Conservation (phyloP, 1,140 invertebrate species). For the Drosophila mojavensis region DNA sequence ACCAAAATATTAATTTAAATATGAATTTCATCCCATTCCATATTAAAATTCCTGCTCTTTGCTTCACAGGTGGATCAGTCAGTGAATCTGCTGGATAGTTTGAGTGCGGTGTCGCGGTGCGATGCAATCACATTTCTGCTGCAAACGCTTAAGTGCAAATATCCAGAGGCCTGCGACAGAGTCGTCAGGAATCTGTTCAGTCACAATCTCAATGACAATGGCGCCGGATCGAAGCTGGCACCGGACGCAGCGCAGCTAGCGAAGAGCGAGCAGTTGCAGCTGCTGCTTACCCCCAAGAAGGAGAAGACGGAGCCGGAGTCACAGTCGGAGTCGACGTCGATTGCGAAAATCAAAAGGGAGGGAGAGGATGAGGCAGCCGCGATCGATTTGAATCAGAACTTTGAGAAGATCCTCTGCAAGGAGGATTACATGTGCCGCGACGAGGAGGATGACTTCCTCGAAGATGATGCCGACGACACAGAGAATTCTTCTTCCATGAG, state of each 20-base stretch:
- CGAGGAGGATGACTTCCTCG: slow-evolving; percentile 73
- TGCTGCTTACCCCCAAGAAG: slow-evolving; percentile 61
- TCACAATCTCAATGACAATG: slow-evolving; percentile 69
- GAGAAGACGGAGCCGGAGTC: slow-evolving; percentile 41
- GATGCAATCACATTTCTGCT: slow-evolving; percentile 80
- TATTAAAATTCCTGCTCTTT: slow-evolving; percentile 2
- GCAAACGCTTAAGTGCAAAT: slow-evolving; percentile 79
- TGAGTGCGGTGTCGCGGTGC: slow-evolving; percentile 73
- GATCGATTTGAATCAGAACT: slow-evolving; percentile 83
- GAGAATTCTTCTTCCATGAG: slow-evolving; percentile 75
- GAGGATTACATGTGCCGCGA: slow-evolving; percentile 81
- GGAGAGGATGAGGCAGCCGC: slow-evolving; percentile 53
- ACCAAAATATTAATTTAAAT: too few relatives aligned
- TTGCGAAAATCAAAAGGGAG: slow-evolving; percentile 65
- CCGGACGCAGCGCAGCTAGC: slow-evolving; percentile 58
- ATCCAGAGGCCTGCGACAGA: slow-evolving; percentile 81
- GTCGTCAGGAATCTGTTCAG: slow-evolving; percentile 74
- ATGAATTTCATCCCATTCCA: too few relatives aligned
- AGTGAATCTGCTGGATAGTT: slow-evolving; percentile 72
- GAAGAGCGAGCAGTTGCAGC: slow-evolving; percentile 64
- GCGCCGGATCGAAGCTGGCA: slow-evolving; percentile 8
- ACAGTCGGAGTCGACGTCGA: neutral
- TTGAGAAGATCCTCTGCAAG: slow-evolving; percentile 82
- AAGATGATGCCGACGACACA: slow-evolving; percentile 64
- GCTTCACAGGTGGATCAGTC: slow-evolving; percentile 76